Evolutionary conservation across 2,888 invertebrate species (phyloP).

Genomic region (Hydroisotoma schaefferi): DNA sequence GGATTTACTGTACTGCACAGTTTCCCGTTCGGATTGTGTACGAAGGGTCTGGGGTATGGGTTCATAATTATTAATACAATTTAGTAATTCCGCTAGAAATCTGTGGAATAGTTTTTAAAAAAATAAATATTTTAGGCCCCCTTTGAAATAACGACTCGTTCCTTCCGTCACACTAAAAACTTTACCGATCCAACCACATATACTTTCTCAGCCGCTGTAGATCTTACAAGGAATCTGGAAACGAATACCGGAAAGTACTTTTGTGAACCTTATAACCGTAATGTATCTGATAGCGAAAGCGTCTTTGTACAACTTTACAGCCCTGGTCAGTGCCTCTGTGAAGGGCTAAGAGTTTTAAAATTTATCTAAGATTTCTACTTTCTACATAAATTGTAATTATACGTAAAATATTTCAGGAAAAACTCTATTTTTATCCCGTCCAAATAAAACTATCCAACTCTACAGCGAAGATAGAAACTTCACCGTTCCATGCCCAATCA

Average conservation of each 20-base stretch:
- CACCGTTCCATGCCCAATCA: slow-evolving; percentile 32
- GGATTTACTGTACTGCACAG: slow-evolving; percentile 29
- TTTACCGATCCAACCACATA: slow-evolving; percentile 28
- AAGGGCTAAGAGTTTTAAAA: too few species aligned
- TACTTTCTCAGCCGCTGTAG: slow-evolving; percentile 25
- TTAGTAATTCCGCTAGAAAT: too few species aligned
- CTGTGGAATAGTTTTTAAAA: too few species aligned
- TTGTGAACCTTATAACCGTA: slow-evolving; percentile 22
- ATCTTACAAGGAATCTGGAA: slow-evolving; percentile 31
- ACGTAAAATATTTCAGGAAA: slow-evolving; percentile 14
- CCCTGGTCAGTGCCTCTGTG: slow-evolving; percentile 31
- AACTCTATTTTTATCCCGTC: slow-evolving; percentile 23
- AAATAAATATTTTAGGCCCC: too few species aligned
- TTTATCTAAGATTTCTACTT: too few species aligned
- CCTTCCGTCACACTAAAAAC: slow-evolving; percentile 31
- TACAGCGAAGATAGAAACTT: slow-evolving; percentile 18
- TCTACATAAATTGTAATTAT: background rate
- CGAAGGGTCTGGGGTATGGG: slow-evolving; percentile 35
- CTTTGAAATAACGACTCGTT: slow-evolving; percentile 25
- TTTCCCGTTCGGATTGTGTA: slow-evolving; percentile 36
- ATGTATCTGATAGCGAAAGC: slow-evolving; percentile 13
- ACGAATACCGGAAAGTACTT: slow-evolving; percentile 30
- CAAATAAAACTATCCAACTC: slow-evolving; percentile 20
- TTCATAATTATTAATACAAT: background rate
- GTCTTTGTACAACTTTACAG: slow-evolving; percentile 23